These are phyloP conservation scores for Esox masquinongy DNA, from an alignment of 2,797 vertebrate species.

Conservation along the genomic window DNA sequence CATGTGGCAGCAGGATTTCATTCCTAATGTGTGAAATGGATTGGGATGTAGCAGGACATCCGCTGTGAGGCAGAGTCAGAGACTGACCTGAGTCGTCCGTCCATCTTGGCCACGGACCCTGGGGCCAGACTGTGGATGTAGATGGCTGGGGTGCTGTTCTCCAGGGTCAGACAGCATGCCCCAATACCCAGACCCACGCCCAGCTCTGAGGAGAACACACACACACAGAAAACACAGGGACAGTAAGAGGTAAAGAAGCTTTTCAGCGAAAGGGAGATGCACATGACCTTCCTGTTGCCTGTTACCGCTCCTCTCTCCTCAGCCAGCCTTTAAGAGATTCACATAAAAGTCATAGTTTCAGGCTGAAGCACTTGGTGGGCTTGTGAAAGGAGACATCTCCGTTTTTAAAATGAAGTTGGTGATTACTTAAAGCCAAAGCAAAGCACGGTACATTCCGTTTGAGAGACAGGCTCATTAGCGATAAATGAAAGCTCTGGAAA, in stretches of 20 bases:
- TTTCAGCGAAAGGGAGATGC: too few species aligned
- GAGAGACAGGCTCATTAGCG: background rate
- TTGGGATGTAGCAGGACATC: background rate
- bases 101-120: conserved; percentile 95
- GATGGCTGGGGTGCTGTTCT: conserved; percentile 88
- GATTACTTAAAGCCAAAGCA: background rate
- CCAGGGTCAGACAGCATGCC: conserved; percentile 88
- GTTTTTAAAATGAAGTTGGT: background rate
- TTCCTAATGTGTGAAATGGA: background rate
- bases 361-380: background rate
- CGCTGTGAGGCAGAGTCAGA: background rate
- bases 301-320: too few species aligned
- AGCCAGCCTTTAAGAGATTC: too few species aligned
- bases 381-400: too few species aligned
- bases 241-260: too few species aligned
- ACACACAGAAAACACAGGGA: background rate
- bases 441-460: background rate
- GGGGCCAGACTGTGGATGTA: conserved; percentile 95
- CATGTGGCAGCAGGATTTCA: too few species aligned
- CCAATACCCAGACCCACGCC: conserved; percentile 93
- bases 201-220: conserved; percentile 73
- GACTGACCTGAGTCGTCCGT: conserved; percentile 88
- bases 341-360: too few species aligned
- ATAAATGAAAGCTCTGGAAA: conserved; percentile 5
- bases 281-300: too few species aligned